Base-by-base conservation (phyloP, 2,888 invertebrate genomes). In the Danaus chrysippus region DNA sequence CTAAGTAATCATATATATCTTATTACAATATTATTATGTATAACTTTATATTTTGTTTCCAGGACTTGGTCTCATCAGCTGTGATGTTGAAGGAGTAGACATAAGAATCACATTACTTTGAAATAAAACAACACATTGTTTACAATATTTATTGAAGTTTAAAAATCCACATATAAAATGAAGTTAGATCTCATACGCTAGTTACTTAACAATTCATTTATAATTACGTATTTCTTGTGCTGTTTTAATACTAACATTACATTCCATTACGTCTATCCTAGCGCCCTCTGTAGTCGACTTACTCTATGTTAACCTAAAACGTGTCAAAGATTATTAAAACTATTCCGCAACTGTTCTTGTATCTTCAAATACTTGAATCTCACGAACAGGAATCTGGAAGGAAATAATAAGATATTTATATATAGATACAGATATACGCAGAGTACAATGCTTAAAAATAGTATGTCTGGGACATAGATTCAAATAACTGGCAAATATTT, bases 81-180 rank as follows among this genome's bases (percentile, higher is more conserved):
- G 77, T 88, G 10, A 90, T 91, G 88, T 71, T 86, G 61, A 89
- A 90, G 64, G 85, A 91, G 71, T 89, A 60, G 17, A 43, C 17
- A 11, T 17, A 64, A 64, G 9, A 6, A 13, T 15, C n/a, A 43
- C 34, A 54, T 42, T 19, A 44, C 8, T 54, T 19, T 19, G 8
- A 64, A 72, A 73, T 73, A 75, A 76, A 76, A 75, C 64, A 19
- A 54, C 42, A 42, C 44, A 56, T 62, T 70, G 68, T 64, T 72
- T 73, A 72, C 65, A 72, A 70, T 73, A 72, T 74, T 76, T 75
- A 75, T 76, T 77, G 71, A 72, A 71, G 71, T 75, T 75, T 76
- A 73, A 69, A 75, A 76, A 71, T 73, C 66, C 72, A 74, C 73
- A 77, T 79, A 79, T 65, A 78, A 79, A 79, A 79, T 71, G 68